Evolutionary conservation across 2,888 invertebrate genomes (phyloP), one percentile per base, ranked within the genome.

Genomic region (Noctua janthe): DNA sequence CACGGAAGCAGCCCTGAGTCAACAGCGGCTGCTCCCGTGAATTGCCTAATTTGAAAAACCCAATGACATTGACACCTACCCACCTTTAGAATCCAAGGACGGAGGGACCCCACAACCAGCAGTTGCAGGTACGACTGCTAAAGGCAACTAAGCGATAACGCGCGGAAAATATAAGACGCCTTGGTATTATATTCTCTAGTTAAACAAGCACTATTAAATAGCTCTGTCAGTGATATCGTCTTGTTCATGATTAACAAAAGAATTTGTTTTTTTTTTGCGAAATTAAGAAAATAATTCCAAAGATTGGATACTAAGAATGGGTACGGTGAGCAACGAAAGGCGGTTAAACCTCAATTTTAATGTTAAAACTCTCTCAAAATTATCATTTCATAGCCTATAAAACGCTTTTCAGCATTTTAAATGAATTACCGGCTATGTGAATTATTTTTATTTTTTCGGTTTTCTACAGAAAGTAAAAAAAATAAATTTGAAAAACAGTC

Each of bases 291-390:
- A 70, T 35, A 51, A 70, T 51, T 17, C n/a, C 13, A 35, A 20
- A n/a, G 51, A 71, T 54, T 54, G 6, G 20, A 35, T 11, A 54
- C 43, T 62, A 51, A 62, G 71, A 81, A 35, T 43, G 23, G 15
- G 81, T 81, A 81, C 54, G n/a, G 82, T 1, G 54, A 54, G 64
- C 80, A 80, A 72, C n/a, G 8, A 39, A 66, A 20, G 20, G 7
- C 10, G 5, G 35, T 56, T 17, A 39, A 20, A n/a, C 2, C 10
- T 47, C 13, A 47, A 54, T 43, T 71, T 70, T 1, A 1, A 81
- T 71, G 17, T 54, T 51, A 0, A n/a, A 43, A 69, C 69, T 13
- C 6, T 11, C 15, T 23, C 1, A 51, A 69, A 20, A 56, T 56
- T 5, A 29, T 70, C 7, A 39, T 39, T 39, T 39, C 4, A 39